Evolutionary conservation across 2,113 vertebrate genomes (phyloP).

Genomic region (Hiodon alosoides): DNA sequence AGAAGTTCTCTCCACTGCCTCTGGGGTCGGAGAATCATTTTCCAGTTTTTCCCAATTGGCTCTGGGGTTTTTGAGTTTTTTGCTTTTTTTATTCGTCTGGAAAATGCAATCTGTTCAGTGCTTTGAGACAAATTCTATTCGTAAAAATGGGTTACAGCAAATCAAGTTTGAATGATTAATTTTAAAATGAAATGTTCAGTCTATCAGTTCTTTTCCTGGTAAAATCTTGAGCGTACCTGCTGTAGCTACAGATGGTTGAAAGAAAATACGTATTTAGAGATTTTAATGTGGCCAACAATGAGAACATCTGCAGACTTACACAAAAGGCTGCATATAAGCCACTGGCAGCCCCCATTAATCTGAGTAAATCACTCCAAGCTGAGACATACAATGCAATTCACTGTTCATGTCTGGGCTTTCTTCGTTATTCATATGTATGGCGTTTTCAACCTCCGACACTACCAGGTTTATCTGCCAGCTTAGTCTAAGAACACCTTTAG

Average conservation of each 20-base stretch:
- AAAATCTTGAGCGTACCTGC: conserved; percentile 15
- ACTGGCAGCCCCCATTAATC: conserved; percentile 38
- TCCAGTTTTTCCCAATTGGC: too few species aligned
- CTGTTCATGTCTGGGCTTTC: conserved; percentile 6
- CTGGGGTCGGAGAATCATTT: too few species aligned
- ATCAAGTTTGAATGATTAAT: too few species aligned
- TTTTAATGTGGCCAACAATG: conserved; percentile 30
- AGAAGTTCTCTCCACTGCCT: too few species aligned
- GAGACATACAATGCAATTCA: conserved; percentile 19
- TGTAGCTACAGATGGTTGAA: conserved; percentile 33
- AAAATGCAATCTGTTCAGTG: too few species aligned
- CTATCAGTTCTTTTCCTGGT: background rate
- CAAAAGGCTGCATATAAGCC: conserved; percentile 17
- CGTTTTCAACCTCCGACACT: conserved; percentile 12
- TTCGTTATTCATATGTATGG: conserved; percentile 31
- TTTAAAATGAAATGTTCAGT: background rate
- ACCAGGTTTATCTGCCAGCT: conserved; percentile 23
- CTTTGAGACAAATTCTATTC: too few species aligned
- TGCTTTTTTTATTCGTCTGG: too few species aligned
- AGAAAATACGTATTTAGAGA: conserved; percentile 35
- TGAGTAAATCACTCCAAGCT: conserved; percentile 23
- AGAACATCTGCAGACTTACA: conserved; percentile 35
- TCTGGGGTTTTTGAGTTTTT: too few species aligned
- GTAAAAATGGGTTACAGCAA: too few species aligned
- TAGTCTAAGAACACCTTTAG: conserved; percentile 14